phyloP scores from a whole-genome alignment of 2,888 invertebrate genomes.

The Drosophila atripex region DNA sequence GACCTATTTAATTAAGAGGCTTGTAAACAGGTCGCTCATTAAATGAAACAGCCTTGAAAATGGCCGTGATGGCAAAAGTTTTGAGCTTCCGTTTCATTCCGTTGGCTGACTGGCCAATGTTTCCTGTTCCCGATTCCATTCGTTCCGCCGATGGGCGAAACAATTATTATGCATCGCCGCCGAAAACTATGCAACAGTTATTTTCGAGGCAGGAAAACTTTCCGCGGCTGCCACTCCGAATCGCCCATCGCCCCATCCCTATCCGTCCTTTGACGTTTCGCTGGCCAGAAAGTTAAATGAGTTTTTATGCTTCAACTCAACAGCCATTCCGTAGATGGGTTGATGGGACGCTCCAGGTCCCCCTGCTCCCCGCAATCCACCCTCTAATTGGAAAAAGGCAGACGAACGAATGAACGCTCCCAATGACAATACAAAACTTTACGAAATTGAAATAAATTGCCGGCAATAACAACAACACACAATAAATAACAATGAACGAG shows the following conservation, averaged over 20 bases:
- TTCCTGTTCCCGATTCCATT: constrained; percentile 16
- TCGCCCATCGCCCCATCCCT: too few species aligned
- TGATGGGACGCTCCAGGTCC: too few species aligned
- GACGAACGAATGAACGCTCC: constrained; percentile 48
- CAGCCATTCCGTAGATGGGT: not conserved
- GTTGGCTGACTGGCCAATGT: not conserved
- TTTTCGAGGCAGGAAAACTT: constrained; percentile 19
- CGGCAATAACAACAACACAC: constrained; percentile 76
- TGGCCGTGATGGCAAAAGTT: not conserved
- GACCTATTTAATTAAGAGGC: constrained; percentile 2
- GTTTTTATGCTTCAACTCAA: constrained; percentile 69
- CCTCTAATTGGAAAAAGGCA: constrained; percentile 80
- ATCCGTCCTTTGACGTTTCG: constrained; percentile 69
- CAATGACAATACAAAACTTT: constrained; percentile 80
- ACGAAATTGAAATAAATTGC: constrained; percentile 82
- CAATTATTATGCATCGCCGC: constrained; percentile 71
- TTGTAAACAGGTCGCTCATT: constrained; percentile 1
- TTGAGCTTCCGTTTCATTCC: not conserved
- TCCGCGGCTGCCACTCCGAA: constrained; percentile 22
- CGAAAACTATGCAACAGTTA: constrained; percentile 74
- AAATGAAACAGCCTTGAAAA: constrained; percentile 2
- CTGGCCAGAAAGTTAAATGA: constrained; percentile 78
- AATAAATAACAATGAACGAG: constrained; percentile 78
- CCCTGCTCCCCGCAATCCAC: too few species aligned
- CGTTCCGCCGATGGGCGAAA: constrained; percentile 41